A percentile compares a stretch with the other conserved stretches of the same genome.
Conservation (phyloP, 2,888 invertebrate genomes). For the Andrena flavipes region DNA sequence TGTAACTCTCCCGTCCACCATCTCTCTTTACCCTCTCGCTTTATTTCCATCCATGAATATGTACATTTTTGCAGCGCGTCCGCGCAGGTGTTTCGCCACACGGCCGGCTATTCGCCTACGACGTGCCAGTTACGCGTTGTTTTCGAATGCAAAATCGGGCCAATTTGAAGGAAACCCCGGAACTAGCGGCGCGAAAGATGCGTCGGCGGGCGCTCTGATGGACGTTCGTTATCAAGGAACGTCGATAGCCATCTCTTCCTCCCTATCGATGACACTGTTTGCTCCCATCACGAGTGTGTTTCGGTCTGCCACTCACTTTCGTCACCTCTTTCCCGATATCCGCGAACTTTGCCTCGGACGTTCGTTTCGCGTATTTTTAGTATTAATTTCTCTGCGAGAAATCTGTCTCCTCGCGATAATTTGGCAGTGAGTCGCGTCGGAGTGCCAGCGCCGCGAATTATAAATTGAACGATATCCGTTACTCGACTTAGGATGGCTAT, state of each 20-base stretch:
- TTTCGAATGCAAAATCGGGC: slow-evolving; percentile 63
- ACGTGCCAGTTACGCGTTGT: slow-evolving; percentile 46
- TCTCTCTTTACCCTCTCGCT: slow-evolving; percentile 4
- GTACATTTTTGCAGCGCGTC: slow-evolving; percentile 42
- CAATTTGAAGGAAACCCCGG: slow-evolving; percentile 59
- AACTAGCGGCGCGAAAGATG: background rate
- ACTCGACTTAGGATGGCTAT: slow-evolving; percentile 34
- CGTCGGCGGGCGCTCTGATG: background rate
- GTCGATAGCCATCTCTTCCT: slow-evolving; percentile 17
- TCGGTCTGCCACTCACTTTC: background rate
- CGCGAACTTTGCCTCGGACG: background rate
- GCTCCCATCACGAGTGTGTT: background rate
- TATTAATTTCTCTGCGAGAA: background rate
- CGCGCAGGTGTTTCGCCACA: slow-evolving; percentile 45
- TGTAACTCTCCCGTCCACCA: slow-evolving; percentile 28
- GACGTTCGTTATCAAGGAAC: slow-evolving; percentile 31
- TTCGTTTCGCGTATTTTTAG: background rate
- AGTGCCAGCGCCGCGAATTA: slow-evolving; percentile 7
- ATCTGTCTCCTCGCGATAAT: background rate
- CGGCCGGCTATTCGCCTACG: background rate
- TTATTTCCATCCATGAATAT: slow-evolving; percentile 67
- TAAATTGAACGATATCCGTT: slow-evolving; percentile 26
- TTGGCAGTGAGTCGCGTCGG: background rate
- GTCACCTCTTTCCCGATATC: background rate
- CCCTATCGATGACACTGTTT: slow-evolving; percentile 29